Base-by-base conservation (phyloP, 2,113 vertebrate genomes). In the Garra rufa region DNA sequence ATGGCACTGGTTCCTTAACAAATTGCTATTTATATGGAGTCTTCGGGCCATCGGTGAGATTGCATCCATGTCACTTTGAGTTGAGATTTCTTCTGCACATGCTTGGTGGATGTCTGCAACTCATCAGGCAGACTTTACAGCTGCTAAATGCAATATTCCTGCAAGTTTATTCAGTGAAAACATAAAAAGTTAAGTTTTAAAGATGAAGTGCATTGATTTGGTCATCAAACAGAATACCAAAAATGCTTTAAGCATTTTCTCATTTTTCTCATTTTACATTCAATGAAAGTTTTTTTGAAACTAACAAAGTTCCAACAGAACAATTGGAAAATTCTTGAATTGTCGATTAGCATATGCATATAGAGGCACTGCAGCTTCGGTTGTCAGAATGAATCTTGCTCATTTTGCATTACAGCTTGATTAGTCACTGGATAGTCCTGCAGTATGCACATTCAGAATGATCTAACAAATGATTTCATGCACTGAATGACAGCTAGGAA, bases 21-120 rank as follows among this genome's bases (percentile, higher is more conserved):
- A 88, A 46, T 11, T 9, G 83, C 87, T 93, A 92, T 92, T 91
- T 91, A 91, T 93, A 91, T 85, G 3, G 59, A 1, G 21, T 26
- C n/a, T 73, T 34, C 50, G 38, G 74, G 34, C 71, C 30, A 76
- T 85, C 55, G 38, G 61, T 67, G 38, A 76, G 74, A 88, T 88
- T 59, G 57, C 84, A 2, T 82, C 48, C 46, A 65, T 3, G 19
- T 82, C 21, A 55, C 21, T 38, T 76, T 38, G 6, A 38, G 24
- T 67, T 30, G 34, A 63, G 14, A 46, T 26, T 17, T 10, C 73
- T 48, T 46, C 6, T 73, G n/a, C 11, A 73, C 21, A 73, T 73
- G 38, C 69, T 24, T 46, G 41, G n/a, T 73, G 41, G 38, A 73
- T 44, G n/a, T 19, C 13, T 78, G 76, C 38, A 61, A 10, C n/a